These are phyloP conservation scores for Solea senegalensis DNA, from an alignment of 2,113 vertebrate species.

Conservation along the genomic window DNA sequence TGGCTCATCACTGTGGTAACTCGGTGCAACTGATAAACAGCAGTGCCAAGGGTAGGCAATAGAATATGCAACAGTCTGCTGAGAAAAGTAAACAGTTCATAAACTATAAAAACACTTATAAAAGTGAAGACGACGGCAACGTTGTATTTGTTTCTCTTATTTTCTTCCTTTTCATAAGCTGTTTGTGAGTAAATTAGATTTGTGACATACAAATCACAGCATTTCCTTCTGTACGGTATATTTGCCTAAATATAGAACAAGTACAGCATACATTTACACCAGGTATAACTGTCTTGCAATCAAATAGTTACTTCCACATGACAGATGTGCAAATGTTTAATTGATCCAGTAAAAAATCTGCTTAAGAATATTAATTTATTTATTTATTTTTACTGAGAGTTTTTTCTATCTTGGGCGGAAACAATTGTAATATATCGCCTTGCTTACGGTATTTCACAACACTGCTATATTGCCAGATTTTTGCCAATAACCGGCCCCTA, in stretches of 20 bases:
- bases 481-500: too few species aligned
- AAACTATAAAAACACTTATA: neutral
- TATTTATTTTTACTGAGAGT: too few species aligned
- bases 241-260: too few species aligned
- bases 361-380: neutral
- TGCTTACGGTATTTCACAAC: too few species aligned
- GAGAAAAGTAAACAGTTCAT: constrained; percentile 2
- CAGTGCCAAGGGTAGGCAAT: constrained; percentile 27
- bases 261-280: too few species aligned
- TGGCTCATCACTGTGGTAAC: constrained; percentile 75
- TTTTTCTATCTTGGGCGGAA: too few species aligned
- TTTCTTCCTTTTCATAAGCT: neutral
- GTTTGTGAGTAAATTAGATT: too few species aligned
- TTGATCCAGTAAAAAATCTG: neutral
- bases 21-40: constrained; percentile 59
- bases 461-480: too few species aligned
- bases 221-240: neutral
- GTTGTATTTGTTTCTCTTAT: neutral
- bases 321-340: neutral
- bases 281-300: too few species aligned
- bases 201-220: neutral
- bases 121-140: neutral
- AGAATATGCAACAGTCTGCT: constrained; percentile 8
- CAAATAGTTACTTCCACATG: too few species aligned
- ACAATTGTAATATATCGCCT: too few species aligned